phyloP scores from a whole-genome alignment of 2,113 vertebrate species.

The Gymnarchus niloticus region DNA sequence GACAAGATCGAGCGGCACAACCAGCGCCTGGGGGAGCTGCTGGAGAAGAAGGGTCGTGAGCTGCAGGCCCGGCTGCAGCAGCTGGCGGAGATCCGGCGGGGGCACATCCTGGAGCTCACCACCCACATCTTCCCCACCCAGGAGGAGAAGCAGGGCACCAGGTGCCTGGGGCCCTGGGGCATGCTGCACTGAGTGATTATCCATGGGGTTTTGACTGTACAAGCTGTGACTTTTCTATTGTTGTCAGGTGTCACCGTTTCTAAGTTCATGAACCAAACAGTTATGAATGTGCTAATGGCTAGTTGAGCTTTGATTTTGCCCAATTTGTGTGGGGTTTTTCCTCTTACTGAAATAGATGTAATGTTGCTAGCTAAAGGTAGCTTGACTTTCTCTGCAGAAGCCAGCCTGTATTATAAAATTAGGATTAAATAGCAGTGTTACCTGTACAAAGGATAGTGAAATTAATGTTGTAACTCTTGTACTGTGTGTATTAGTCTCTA shows the following conservation, averaged over 20 bases:
- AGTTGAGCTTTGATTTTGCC: too few species aligned
- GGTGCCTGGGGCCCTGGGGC: slow-evolving; percentile 65
- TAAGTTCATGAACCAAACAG: too few species aligned
- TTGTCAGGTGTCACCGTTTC: too few species aligned
- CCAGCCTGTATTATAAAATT: too few species aligned
- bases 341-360: too few species aligned
- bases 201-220: not conserved
- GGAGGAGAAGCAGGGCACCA: slow-evolving; percentile 82
- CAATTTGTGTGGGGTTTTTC: too few species aligned
- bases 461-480: not conserved
- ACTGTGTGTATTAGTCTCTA: not conserved
- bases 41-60: slow-evolving; percentile 73
- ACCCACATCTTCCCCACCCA: slow-evolving; percentile 83
- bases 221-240: not conserved
- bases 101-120: slow-evolving; percentile 81
- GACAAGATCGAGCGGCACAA: slow-evolving; percentile 91
- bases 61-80: slow-evolving; percentile 67
- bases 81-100: slow-evolving; percentile 70
- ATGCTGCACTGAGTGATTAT: not conserved
- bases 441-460: too few species aligned
- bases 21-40: slow-evolving; percentile 75
- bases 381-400: too few species aligned
- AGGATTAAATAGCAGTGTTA: too few species aligned
- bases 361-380: too few species aligned
- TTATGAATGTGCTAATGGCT: too few species aligned